Evolutionary conservation across 1,140 invertebrate genomes (phyloP).

Genomic region (Scaptomyza montana): DNA sequence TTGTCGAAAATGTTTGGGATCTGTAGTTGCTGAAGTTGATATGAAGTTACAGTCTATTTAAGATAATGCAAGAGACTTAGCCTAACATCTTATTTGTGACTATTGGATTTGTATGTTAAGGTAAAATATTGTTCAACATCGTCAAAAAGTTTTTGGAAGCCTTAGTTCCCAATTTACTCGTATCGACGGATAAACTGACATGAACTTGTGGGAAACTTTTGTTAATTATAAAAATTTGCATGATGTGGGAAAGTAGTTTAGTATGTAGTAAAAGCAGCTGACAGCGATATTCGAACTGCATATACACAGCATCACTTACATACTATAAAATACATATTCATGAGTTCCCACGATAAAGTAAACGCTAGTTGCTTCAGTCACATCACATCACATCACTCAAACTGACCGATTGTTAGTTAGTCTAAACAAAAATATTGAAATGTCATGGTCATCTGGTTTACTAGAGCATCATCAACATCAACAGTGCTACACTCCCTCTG

Average conservation of each 20-base stretch:
- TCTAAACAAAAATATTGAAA: slow-evolving; percentile 61
- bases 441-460: slow-evolving; percentile 83
- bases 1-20: too few species aligned
- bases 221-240: not conserved
- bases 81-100: too few species aligned
- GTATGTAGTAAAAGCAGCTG: slow-evolving; percentile 15
- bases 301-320: slow-evolving; percentile 26
- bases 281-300: too few species aligned
- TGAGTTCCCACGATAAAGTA: slow-evolving; percentile 69
- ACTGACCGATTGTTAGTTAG: slow-evolving; percentile 34
- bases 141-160: too few species aligned
- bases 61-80: too few species aligned
- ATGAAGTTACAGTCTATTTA: too few species aligned
- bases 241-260: slow-evolving; percentile 31
- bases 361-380: slow-evolving; percentile 9
- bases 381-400: slow-evolving; percentile 23
- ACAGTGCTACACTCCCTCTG: slow-evolving; percentile 15
- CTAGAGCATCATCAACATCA: slow-evolving; percentile 63
- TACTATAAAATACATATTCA: slow-evolving; percentile 47
- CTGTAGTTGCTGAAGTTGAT: too few species aligned
- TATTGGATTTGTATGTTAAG: too few species aligned
- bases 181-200: too few species aligned
- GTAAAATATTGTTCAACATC: too few species aligned
- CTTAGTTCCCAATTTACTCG: too few species aligned
- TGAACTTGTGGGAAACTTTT: not conserved